Conservation (phyloP, 2,797 vertebrate genomes). For the Coranthus polyacanthus region DNA sequence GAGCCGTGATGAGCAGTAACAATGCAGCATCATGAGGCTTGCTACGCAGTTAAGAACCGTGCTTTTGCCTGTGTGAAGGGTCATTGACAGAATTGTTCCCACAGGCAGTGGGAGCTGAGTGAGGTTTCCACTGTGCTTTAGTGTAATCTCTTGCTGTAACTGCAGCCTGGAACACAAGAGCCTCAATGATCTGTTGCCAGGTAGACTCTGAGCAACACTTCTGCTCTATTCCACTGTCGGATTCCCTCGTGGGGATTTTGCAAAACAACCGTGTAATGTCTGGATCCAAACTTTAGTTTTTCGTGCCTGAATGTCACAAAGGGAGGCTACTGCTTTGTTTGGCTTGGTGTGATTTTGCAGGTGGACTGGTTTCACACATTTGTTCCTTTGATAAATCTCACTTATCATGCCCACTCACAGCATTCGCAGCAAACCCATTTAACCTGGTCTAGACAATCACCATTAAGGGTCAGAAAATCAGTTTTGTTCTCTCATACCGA, state of each 20-base stretch:
- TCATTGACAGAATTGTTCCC: slow-evolving; percentile 42
- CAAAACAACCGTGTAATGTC: background rate
- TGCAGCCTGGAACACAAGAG: slow-evolving; percentile 19
- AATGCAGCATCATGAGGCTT: slow-evolving; percentile 1
- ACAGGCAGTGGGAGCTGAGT: slow-evolving; percentile 33
- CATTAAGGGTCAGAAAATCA: background rate
- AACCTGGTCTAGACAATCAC: background rate
- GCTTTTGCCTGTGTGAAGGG: slow-evolving; percentile 39
- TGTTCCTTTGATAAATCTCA: background rate
- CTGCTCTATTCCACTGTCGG: slow-evolving; percentile 22
- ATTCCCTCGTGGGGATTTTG: background rate
- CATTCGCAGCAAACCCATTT: slow-evolving; percentile 1
- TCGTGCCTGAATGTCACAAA: background rate
- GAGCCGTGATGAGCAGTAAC: background rate
- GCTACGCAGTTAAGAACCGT: slow-evolving; percentile 19
- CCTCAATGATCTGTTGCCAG: slow-evolving; percentile 40
- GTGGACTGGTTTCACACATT: too few species aligned
- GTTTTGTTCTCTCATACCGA: slow-evolving; percentile 6
- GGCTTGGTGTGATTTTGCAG: background rate
- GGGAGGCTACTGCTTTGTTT: background rate
- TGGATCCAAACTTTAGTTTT: background rate
- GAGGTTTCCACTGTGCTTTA: background rate
- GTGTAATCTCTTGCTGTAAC: slow-evolving; percentile 25
- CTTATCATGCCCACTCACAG: background rate
- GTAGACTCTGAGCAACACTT: slow-evolving; percentile 16